A percentile compares a stretch with the other conserved stretches of the same genome.
Evolutionary conservation across 2,888 invertebrate genomes (phyloP).

Genomic region (Coremacera marginata): DNA sequence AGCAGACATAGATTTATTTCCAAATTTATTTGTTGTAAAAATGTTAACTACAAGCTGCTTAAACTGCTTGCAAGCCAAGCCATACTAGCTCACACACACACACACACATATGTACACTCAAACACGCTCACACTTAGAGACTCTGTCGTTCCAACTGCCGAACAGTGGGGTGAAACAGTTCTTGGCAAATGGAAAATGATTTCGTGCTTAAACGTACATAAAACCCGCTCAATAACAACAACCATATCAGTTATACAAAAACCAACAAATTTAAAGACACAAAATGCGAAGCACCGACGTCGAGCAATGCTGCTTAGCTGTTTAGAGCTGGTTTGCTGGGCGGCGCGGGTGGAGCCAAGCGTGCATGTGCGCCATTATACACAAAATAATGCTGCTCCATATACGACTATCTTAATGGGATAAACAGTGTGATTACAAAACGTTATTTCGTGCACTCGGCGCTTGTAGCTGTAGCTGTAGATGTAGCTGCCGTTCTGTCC

Average conservation of each 20-base stretch:
- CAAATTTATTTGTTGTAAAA: not conserved
- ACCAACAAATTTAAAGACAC: not conserved
- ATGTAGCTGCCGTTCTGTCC: not conserved
- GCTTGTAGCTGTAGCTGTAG: not conserved
- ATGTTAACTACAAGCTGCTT: not conserved
- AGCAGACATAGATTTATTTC: not conserved
- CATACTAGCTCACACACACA: not conserved
- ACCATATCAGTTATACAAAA: conserved; percentile 6
- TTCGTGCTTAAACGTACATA: conserved; percentile 14
- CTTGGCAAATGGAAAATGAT: conserved; percentile 9
- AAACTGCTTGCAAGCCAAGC: conserved; percentile 5
- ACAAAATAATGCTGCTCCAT: conserved; percentile 15
- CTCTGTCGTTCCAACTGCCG: not conserved
- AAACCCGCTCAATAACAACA: conserved; percentile 20
- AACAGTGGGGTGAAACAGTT: not conserved
- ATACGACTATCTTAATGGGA: conserved; percentile 44
- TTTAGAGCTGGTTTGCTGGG: not conserved
- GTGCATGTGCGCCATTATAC: conserved; percentile 32
- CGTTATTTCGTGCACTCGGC: conserved; percentile 27
- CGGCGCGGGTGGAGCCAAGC: conserved; percentile 14
- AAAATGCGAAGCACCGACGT: not conserved
- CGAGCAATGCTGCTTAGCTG: not conserved
- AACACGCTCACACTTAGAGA: not conserved
- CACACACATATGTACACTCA: not conserved
- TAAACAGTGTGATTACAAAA: conserved; percentile 46